Conservation (phyloP, 2,888 invertebrate species). For the Protodeltote pygarga region DNA sequence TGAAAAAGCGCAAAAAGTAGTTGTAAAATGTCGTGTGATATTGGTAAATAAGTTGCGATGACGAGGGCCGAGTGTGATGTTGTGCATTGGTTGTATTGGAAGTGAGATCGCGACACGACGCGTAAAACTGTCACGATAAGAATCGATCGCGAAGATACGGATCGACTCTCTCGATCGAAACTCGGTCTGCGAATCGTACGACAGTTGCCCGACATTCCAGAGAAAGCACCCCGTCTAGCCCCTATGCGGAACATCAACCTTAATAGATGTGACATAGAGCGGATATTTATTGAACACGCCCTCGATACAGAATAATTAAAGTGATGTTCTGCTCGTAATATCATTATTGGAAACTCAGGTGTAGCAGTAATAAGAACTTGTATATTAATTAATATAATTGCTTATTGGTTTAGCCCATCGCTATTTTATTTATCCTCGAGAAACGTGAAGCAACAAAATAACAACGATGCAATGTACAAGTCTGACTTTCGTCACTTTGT, state of each 20-base stretch:
- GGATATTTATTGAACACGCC: conserved; percentile 39
- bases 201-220: conserved; percentile 71
- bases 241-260: conserved; percentile 53
- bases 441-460: conserved; percentile 17
- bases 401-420: conserved; percentile 24
- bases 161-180: conserved; percentile 69
- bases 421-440: neutral
- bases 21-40: conserved; percentile 31
- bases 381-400: conserved; percentile 45
- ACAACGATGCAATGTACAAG: neutral
- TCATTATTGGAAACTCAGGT: conserved; percentile 54
- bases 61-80: conserved; percentile 40
- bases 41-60: conserved; percentile 38
- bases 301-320: conserved; percentile 54
- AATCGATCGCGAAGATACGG: conserved; percentile 76
- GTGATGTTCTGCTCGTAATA: conserved; percentile 50
- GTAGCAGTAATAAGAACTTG: conserved; percentile 35
- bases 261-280: conserved; percentile 57
- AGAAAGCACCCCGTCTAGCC: conserved; percentile 60
- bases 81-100: conserved; percentile 58
- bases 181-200: conserved; percentile 59
- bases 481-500: conserved; percentile 21
- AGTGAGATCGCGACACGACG: conserved; percentile 72
- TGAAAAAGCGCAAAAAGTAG: conserved; percentile 32
- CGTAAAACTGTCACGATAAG: conserved; percentile 83